Evolutionary conservation across 1,140 invertebrate species (phyloP).

Genomic region (Hycleus phaleratus): DNA sequence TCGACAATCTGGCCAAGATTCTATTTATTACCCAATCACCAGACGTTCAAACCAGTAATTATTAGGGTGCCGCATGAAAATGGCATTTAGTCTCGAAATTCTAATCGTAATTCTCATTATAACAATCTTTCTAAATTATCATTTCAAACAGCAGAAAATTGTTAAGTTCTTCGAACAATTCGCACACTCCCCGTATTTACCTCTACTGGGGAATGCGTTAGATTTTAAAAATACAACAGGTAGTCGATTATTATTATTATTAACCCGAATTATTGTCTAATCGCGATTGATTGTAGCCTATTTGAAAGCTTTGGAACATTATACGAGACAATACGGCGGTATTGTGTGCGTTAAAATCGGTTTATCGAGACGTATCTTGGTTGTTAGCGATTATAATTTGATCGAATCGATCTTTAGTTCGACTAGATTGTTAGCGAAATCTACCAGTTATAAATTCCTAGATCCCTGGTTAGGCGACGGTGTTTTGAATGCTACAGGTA

Average conservation of each 20-base stretch:
- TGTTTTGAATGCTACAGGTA: constrained; percentile 56
- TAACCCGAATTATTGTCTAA: no score
- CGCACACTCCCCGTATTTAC: not conserved
- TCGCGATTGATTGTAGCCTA: not conserved
- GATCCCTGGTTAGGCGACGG: constrained; percentile 71
- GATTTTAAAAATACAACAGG: not conserved
- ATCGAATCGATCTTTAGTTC: constrained; percentile 54
- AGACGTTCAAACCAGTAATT: no score
- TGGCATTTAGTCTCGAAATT: no score
- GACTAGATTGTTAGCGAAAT: constrained; percentile 64
- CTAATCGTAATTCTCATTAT: no score
- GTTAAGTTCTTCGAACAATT: not conserved
- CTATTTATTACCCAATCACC: no score
- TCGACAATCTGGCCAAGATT: no score
- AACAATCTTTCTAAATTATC: not conserved
- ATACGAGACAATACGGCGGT: constrained; percentile 9
- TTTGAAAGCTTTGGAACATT: not conserved
- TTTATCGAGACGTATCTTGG: constrained; percentile 1
- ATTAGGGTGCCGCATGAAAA: no score
- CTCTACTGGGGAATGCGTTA: not conserved
- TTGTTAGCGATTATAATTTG: constrained; percentile 13
- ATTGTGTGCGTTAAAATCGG: constrained; percentile 16
- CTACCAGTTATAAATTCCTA: constrained; percentile 63
- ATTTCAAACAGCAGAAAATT: not conserved
- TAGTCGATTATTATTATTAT: not conserved